Conservation (phyloP, 2,113 vertebrate species). For the Saguinus imperator region DNA sequence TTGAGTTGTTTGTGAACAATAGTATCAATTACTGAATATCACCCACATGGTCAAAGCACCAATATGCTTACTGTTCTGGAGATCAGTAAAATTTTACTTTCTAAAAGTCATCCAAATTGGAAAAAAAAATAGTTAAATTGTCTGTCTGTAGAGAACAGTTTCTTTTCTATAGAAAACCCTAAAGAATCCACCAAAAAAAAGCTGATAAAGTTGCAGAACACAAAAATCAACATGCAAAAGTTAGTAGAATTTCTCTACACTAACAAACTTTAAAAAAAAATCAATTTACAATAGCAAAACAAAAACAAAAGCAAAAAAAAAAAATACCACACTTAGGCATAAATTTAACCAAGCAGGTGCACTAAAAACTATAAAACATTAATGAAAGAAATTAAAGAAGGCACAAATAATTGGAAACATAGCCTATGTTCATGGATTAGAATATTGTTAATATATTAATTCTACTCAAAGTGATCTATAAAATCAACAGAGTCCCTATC, state of each 20-base stretch:
- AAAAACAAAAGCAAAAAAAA: background rate
- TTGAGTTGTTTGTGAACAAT: background rate
- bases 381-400: background rate
- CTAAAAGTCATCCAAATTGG: background rate
- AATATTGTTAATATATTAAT: background rate
- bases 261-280: background rate
- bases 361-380: background rate
- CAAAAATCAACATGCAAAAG: background rate
- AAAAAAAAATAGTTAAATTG: background rate
- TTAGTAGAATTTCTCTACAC: background rate
- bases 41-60: background rate
- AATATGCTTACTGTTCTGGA: background rate
- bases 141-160: background rate
- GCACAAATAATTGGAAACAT: background rate
- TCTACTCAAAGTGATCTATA: background rate
- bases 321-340: background rate
- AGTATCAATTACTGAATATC: background rate
- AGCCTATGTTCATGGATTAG: background rate
- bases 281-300: background rate
- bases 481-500: background rate
- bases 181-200: background rate
- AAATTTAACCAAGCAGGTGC: background rate
- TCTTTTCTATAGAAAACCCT: background rate
- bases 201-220: background rate
- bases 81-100: background rate